phyloP scores from a whole-genome alignment of 2,113 vertebrate species.

The Cyanoramphus novaezelandiae region DNA sequence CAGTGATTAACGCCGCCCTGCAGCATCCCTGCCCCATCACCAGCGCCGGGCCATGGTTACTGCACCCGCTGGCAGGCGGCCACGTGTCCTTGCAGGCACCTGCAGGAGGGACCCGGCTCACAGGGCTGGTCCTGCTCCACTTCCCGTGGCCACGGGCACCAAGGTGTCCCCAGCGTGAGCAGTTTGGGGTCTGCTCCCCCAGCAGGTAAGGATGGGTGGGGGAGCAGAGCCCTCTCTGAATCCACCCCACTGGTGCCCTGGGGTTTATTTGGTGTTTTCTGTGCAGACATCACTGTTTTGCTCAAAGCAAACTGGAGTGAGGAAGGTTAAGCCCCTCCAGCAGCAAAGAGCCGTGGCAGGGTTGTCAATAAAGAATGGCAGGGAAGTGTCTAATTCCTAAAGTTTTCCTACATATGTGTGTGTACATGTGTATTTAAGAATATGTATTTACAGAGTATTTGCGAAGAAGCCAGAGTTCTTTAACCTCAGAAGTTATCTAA shows the following conservation, averaged over 20 bases:
- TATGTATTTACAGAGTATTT: not conserved
- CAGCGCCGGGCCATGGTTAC: not conserved
- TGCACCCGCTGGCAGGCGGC: not conserved
- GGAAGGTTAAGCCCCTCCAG: not conserved
- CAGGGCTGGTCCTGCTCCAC: not conserved
- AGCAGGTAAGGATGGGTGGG: not conserved
- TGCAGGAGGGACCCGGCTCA: conserved; percentile 10
- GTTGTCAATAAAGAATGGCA: not conserved
- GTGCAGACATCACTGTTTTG: not conserved
- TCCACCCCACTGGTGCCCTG: not conserved
- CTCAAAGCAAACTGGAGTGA: not conserved
- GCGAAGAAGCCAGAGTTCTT: not conserved
- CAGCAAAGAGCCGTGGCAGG: not conserved
- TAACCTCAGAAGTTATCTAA: not conserved
- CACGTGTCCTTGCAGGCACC: conserved; percentile 27
- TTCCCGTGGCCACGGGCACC: not conserved
- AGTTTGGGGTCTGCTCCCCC: not conserved
- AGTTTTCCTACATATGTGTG: not conserved
- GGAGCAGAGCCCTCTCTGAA: not conserved
- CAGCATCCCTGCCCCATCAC: conserved; percentile 24
- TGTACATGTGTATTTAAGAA: not conserved
- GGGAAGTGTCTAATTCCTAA: not conserved
- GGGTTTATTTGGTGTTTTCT: not conserved
- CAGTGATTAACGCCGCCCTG: not conserved
- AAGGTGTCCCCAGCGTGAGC: not conserved